Percentiles rank a stretch among this genome's conserved stretches.
Conservation (phyloP, 2,113 vertebrate genomes). For the Thalassarche chlororhynchos region DNA sequence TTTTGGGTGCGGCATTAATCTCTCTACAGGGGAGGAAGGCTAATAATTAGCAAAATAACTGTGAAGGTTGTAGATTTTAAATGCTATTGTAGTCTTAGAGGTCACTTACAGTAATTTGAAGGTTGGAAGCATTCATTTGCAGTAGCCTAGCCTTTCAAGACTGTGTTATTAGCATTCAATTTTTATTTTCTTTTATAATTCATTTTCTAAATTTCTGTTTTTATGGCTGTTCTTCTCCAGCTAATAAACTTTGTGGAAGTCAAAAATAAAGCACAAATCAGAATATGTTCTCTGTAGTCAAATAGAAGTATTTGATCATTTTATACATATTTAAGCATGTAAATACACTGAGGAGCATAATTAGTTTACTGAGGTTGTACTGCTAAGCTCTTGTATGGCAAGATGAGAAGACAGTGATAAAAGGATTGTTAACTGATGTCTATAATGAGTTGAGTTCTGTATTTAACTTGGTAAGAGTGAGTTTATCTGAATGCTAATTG, state of each 20-base stretch:
- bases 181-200: neutral
- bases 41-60: neutral
- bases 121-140: neutral
- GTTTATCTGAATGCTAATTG: neutral
- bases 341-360: neutral
- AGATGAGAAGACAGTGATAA: neutral
- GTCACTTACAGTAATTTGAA: neutral
- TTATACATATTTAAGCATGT: neutral
- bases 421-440: neutral
- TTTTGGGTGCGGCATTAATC: neutral
- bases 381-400: neutral
- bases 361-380: neutral
- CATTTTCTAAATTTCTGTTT: neutral
- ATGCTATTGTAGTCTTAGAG: neutral
- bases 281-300: neutral
- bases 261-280: neutral
- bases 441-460: neutral
- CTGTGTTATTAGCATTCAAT: neutral
- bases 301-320: neutral
- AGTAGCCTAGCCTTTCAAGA: neutral
- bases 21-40: neutral
- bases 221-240: neutral
- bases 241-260: neutral
- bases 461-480: neutral
- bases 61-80: neutral